These are phyloP conservation scores for Cataglyphis cursor DNA, from an alignment of 2,888 invertebrate species.

Conservation along the genomic window DNA sequence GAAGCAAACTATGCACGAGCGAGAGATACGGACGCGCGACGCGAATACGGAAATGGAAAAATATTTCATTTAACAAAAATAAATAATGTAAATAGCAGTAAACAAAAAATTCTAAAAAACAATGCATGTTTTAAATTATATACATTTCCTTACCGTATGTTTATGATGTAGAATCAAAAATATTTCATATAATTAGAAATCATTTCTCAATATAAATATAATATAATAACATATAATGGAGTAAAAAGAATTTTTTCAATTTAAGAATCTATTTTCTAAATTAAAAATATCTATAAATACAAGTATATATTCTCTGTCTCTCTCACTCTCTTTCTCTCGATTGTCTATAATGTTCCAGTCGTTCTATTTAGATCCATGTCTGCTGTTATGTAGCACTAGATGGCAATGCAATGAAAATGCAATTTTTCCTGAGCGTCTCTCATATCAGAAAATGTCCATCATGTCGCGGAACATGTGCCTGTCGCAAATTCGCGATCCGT, in stretches of 20 bases:
- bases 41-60: conserved; percentile 17
- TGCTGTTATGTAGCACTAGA: not conserved
- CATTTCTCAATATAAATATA: not conserved
- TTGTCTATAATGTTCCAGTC: not conserved
- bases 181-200: not conserved
- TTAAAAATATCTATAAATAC: not conserved
- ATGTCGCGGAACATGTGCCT: not conserved
- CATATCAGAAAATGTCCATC: conserved; percentile 13
- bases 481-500: conserved; percentile 14
- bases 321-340: not conserved
- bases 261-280: not conserved
- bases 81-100: conserved; percentile 1
- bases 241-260: not conserved
- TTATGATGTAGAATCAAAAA: not conserved
- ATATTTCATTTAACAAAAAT: conserved; percentile 27
- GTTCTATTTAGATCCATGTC: not conserved
- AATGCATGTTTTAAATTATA: not conserved
- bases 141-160: not conserved
- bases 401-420: not conserved
- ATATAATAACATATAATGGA: not conserved
- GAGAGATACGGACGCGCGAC: conserved; percentile 3
- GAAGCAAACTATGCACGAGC: conserved; percentile 1
- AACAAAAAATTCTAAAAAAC: not conserved
- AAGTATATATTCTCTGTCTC: not conserved
- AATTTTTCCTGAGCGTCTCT: conserved; percentile 2